Base-by-base conservation (phyloP, 1,140 invertebrate genomes). In the Centruroides sculpturatus region DNA sequence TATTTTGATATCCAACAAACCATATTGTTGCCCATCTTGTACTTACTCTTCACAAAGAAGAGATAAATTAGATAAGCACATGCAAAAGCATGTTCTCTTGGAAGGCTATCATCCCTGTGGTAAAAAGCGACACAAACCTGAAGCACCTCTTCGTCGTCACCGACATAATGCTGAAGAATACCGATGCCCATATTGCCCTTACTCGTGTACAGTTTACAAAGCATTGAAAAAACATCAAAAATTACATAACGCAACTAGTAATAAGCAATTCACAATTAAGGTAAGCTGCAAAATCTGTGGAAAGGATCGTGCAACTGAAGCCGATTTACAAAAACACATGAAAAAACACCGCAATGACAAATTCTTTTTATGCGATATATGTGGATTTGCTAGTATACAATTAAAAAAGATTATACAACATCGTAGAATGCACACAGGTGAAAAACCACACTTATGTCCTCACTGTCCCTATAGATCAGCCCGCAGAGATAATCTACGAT, bases 231-330 rank as follows among this genome's bases (percentile, higher is more conserved):
- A 76, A 68, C 79, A 80, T 65, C 64, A 79, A 48, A 71, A 77
- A 55, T 53, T 67, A 9, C 70, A 71, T 56, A 59, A 58, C 46
- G 50, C 53, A n/a, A 36, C 59, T 9, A 62, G 66, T 23, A 61
- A 52, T 35, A 51, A 62, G 35, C 54, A 55, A 9, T 67, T 63
- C 47, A 59, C 62, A 59, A 59, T 71, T 56, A 74, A 76, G 62
- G 71, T 80, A 53, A 79, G 77, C 59, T 80, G 79, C 65, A 78
- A 78, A 34, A 76, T 80, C n/a, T 80, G 79, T 65, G 79, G 78
- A 5, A 79, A 79, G 35, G 79, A 80, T 55, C 70, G 77, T 46
- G 73, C 75, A 2, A 75, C 75, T 34, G 78, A 80, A 60, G 72
- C 75, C 46, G 75, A 79, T 56, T 71, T 80, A 41, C 75, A 74